Conservation (phyloP, 2,888 invertebrate genomes). For the Hydriomena furcata region DNA sequence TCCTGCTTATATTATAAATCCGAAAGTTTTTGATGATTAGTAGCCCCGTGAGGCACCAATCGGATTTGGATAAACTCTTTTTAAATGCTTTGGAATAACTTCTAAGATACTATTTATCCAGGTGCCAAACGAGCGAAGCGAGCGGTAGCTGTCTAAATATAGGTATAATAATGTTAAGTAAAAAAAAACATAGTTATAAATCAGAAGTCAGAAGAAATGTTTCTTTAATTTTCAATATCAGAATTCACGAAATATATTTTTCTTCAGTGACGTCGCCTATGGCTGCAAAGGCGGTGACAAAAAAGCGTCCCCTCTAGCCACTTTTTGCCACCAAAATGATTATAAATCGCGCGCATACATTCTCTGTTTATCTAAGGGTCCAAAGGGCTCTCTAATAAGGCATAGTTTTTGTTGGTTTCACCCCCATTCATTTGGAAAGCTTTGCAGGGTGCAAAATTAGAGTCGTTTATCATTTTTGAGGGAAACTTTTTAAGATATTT, state of each 20-base stretch:
- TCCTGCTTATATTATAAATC: too few species aligned
- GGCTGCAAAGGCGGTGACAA: constrained; percentile 46
- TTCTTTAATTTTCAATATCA: too few species aligned
- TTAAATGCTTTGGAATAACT: too few species aligned
- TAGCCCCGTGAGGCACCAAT: too few species aligned
- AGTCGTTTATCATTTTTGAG: constrained; percentile 44
- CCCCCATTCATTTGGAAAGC: constrained; percentile 66
- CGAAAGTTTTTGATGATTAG: too few species aligned
- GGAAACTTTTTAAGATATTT: not conserved
- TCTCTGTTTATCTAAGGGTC: constrained; percentile 73
- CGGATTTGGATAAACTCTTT: too few species aligned
- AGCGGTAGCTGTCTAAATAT: too few species aligned
- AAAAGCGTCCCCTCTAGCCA: constrained; percentile 43
- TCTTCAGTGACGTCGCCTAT: constrained; percentile 45
- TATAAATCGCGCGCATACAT: constrained; percentile 77
- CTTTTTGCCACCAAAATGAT: constrained; percentile 76
- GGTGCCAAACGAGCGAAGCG: too few species aligned
- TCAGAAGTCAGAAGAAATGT: too few species aligned
- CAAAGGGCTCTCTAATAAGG: constrained; percentile 70
- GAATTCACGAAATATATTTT: constrained; percentile 53
- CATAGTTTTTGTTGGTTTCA: constrained; percentile 65
- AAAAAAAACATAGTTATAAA: too few species aligned
- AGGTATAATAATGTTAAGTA: too few species aligned
- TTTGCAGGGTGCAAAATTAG: constrained; percentile 42
- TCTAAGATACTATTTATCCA: too few species aligned